Evolutionary conservation across 2,888 invertebrate species (phyloP).

Genomic region (Sarcophaga subvicina): DNA sequence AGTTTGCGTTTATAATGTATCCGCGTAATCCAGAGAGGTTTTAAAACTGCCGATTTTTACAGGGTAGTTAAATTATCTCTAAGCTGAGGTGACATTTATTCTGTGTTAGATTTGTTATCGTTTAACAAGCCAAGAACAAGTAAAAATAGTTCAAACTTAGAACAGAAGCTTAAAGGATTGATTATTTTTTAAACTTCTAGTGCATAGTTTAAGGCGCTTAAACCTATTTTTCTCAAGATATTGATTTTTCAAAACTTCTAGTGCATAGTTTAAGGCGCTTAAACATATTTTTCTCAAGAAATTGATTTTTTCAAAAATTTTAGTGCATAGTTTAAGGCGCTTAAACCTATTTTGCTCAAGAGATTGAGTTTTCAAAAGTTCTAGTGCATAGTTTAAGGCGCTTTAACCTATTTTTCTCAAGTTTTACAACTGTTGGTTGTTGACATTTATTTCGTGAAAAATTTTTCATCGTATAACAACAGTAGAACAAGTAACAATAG

Average conservation of each 20-base stretch:
- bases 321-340: constrained; percentile 20
- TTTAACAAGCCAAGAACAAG: neutral
- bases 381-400: constrained; percentile 18
- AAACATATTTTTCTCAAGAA: neutral
- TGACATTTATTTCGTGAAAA: no score
- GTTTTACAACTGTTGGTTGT: neutral
- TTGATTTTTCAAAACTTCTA: neutral
- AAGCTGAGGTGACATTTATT: no score
- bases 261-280: constrained; percentile 7
- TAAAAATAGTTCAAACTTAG: neutral
- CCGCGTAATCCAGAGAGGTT: no score
- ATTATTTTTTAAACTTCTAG: neutral
- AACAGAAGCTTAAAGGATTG: constrained; percentile 54
- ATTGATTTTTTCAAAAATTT: neutral
- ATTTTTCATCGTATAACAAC: no score
- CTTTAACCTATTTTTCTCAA: neutral
- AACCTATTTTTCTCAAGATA: neutral
- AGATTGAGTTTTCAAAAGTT: no score
- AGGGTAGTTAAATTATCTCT: no score
- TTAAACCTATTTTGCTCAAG: neutral
- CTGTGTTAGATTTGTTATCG: no score
- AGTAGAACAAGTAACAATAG: no score
- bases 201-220: constrained; percentile 20
- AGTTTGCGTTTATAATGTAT: no score
- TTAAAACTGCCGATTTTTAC: no score